Base-by-base conservation (phyloP, 2,797 vertebrate species). In the Bufotes viridis region DNA sequence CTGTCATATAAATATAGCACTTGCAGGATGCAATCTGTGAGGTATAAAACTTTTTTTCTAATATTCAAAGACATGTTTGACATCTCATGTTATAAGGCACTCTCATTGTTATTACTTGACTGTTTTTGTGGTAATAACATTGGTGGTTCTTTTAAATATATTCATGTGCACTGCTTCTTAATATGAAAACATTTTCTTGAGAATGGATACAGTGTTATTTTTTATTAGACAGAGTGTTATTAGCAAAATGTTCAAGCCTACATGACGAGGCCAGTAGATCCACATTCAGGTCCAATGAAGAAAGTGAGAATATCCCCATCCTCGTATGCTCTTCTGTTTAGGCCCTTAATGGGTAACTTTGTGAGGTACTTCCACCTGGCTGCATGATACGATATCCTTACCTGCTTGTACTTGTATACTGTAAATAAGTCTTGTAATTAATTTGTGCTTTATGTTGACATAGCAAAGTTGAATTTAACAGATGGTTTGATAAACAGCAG, bases 81-180 rank as follows among this genome's bases (percentile, higher is more conserved):
- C 88, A 89, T 87, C 63, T 87, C 61, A 60, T 84, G 85, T 84
- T 89, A 80, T 74, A 87, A 87, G 63, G 75, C 88, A 83, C 81
- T 89, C 57, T 84, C 81, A 87, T 87, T 89, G 88, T 89, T 89
- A 89, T 83, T 89, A 42, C 81, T 89, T 74, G 70, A 74, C 34
- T 55, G 53, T 84, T 89, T 58, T 82, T 83, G 74, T 87, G 75
- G 51, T 51, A 87, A 83, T 85, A 82, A 76, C 75, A 70, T 61
- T 58, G 58, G 60, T 29, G 76, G 53, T 83, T 72, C 24, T 57
- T 82, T 72, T 78, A 76, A 82, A 58, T 86, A 24, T 61, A 86
- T 83, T 72, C 74, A 86, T 75, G 72, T 76, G 8, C 84, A 53
- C 42, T 72, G 63, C 86, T 81, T 80, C 12, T 81, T 82, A 14